Evolutionary conservation across 30 jellyfish, hydroid and myxozoan genomes (phyloP), one percentile per base, ranked within the genome.

Genomic region (Aurelia aurita): DNA sequence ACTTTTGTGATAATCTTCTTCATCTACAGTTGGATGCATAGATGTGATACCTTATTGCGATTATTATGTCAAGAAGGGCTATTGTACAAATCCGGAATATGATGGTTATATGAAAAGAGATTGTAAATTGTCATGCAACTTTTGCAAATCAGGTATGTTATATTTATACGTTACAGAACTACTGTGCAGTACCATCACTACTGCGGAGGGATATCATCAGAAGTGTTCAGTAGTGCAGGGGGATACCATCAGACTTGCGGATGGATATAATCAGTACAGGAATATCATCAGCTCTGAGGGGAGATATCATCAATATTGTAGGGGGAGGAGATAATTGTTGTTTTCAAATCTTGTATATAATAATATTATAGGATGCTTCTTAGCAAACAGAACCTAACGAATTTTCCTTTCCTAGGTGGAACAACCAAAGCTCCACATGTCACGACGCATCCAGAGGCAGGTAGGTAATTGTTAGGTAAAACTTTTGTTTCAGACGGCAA

Each of bases 1-100:
- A 2, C 5, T 18, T 4, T 32, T 69, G 15, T 11, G 60, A 21
- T 32, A 20, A 18, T 23, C 13, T 9, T 59, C 44, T 83, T 68
- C 81, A 31, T 23, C 57, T 82, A 32, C 67, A 69, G 63, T 80
- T 87, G 91, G 80, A 29, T 59, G 79, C 66, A 28, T 43, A 55
- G 91, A 63, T 54, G 59, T 73, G 28, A 67, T 65, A 12, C 26
- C 81, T 2, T 68, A 66, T 26, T 87, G 96, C 32, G 31, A 66
- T 22, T 90, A 77, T 32, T 64, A 59, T 11, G 91, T 80, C 12
- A 78, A 87, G 44, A 79, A 58, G 45, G 96, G 86, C 61, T 74
- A 74, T n/a, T 74, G 86, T 43, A 74, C 74, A 7, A 58, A 53
- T 28, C 44, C 53, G 0, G 26, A 54, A 29, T 74, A 43, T 54